phyloP scores from a whole-genome alignment of 2,888 invertebrate genomes.

The Mongoloraphidia duomilia region DNA sequence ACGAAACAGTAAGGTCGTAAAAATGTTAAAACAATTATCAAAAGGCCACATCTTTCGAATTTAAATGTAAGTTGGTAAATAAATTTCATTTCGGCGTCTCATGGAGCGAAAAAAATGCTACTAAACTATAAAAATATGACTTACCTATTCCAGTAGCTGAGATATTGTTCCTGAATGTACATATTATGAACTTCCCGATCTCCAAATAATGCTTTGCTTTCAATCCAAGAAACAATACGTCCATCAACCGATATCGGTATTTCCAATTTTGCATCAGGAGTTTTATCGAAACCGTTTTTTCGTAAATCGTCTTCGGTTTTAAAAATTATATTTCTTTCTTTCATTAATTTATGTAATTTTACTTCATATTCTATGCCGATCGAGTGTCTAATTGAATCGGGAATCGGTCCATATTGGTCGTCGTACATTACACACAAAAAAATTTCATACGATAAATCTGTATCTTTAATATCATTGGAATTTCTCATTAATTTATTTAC shows the following conservation, averaged over 20 bases:
- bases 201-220: constrained; percentile 92
- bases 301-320: constrained; percentile 68
- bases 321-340: constrained; percentile 42
- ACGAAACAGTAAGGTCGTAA: no score
- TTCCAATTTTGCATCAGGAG: constrained; percentile 84
- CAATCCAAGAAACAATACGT: constrained; percentile 85
- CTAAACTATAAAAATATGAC: constrained; percentile 1
- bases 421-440: constrained; percentile 68
- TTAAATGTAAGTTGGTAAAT: neutral
- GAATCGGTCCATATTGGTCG: constrained; percentile 68
- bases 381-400: constrained; percentile 62
- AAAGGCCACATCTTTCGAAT: neutral
- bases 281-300: constrained; percentile 80
- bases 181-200: constrained; percentile 65
- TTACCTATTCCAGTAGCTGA: constrained; percentile 76
- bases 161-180: constrained; percentile 71
- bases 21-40: constrained; percentile 7
- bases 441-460: constrained; percentile 56
- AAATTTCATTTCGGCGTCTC: neutral
- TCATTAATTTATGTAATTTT: constrained; percentile 48
- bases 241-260: constrained; percentile 78
- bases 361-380: constrained; percentile 79
- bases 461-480: constrained; percentile 55
- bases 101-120: neutral
- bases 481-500: constrained; percentile 49